Base-by-base conservation (phyloP, 2,888 invertebrate species). In the Conops quadrifasciatus region DNA sequence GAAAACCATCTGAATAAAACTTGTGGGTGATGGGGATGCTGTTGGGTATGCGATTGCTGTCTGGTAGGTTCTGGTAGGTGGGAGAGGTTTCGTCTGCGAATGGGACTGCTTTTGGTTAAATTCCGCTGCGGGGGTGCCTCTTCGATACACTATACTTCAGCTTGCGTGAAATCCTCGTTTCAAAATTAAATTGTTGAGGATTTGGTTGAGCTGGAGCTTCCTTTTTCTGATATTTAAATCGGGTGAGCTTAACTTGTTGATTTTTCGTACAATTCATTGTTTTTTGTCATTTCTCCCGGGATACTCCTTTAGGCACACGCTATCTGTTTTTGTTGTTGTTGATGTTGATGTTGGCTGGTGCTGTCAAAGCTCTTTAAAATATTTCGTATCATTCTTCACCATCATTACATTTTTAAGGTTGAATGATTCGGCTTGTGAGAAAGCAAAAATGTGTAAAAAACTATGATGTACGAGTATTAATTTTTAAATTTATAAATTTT, bases 141-240 rank as follows among this genome's bases (percentile, higher is more conserved):
- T 63, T 71, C 71, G 71, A 73, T 69, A 9, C 73, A 70, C 72
- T 67, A 67, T 71, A 74, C 67, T 76, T 67, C 77, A 77, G 75
- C 78, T 74, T 74, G 77, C 51, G 49, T 51, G 75, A 74, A 75
- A 75, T 74, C 72, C 73, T 70, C 75, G 76, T 63, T 69, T 70
- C 70, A 74, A 78, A 71, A 65, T 71, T 64, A 78, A 80, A 79
- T 77, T 78, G 79, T 71, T 59, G 62, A 51, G 68, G 68, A 68
- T 68, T 68, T 68, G 30, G 24, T 58, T 72, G 72, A 51, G 51
- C 53, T 62, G 36, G 28, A 58, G 60, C 45, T 60, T 74, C 69
- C 67, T 53, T 70, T 75, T 79, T 78, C 75, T 78, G 75, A 74
- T 78, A 75, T 80, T 78, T 78, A 77, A 79, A 79, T 79, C 78